These are phyloP conservation scores for Coregonus ussuriensis DNA, from an alignment of 2,797 vertebrate species.

Conservation along the genomic window DNA sequence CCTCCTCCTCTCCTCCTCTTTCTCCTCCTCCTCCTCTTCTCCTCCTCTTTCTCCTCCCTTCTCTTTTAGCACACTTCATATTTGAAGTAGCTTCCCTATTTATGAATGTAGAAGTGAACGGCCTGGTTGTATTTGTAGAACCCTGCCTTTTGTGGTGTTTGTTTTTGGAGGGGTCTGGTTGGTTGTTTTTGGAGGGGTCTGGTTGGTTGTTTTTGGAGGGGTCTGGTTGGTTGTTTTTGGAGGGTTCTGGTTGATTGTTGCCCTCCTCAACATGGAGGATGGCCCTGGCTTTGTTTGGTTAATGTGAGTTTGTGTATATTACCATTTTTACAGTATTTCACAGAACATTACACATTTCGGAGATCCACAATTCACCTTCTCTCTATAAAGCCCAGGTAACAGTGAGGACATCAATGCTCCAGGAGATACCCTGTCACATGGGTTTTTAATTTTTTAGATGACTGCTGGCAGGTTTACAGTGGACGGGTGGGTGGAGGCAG, in stretches of 20 bases:
- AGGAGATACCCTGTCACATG: background rate
- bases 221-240: background rate
- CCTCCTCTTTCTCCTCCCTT: background rate
- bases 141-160: background rate
- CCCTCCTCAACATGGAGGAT: too few species aligned
- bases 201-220: background rate
- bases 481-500: background rate
- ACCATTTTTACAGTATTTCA: too few species aligned
- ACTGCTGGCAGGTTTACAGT: background rate
- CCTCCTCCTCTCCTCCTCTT: background rate
- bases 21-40: background rate
- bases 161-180: background rate
- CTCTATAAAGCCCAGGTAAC: background rate
- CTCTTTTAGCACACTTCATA: background rate
- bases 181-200: too few species aligned
- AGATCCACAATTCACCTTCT: background rate
- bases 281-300: too few species aligned
- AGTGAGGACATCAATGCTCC: background rate
- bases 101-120: constrained; percentile 39
- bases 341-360: too few species aligned
- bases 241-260: background rate
- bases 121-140: background rate
- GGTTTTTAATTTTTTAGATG: background rate
- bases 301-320: too few species aligned
- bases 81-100: constrained; percentile 25